A percentile compares a stretch with the other conserved stretches of the same genome.
Evolutionary conservation across 1,140 invertebrate species (phyloP).

Genomic region (Saccostrea glomerata): DNA sequence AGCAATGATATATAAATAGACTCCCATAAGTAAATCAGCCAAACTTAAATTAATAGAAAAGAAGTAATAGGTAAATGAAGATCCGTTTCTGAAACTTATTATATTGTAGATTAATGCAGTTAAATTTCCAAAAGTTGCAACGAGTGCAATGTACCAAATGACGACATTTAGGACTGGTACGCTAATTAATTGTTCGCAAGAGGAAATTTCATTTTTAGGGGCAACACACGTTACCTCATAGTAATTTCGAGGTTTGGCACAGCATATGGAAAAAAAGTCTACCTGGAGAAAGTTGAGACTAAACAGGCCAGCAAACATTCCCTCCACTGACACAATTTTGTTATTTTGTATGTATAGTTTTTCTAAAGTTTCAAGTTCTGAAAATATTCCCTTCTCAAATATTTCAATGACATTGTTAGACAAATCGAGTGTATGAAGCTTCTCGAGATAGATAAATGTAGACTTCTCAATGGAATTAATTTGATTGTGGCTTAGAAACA

Average conservation of each 20-base stretch:
- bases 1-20: conserved; percentile 81
- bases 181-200: conserved; percentile 83
- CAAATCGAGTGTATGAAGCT: too few species aligned
- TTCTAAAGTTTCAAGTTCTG: too few species aligned
- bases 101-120: conserved; percentile 84
- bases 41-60: conserved; percentile 84
- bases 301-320: neutral
- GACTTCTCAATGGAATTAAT: too few species aligned
- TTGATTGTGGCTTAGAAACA: too few species aligned
- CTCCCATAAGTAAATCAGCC: conserved; percentile 82
- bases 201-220: conserved; percentile 81
- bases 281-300: neutral
- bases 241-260: conserved; percentile 77
- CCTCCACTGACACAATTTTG: neutral
- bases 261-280: conserved; percentile 82
- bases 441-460: too few species aligned
- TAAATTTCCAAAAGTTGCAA: conserved; percentile 82
- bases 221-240: conserved; percentile 77
- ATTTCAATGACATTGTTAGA: too few species aligned
- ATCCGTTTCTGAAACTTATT: conserved; percentile 61
- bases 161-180: conserved; percentile 81
- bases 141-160: conserved; percentile 79
- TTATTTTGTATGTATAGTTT: too few species aligned
- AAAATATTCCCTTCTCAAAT: too few species aligned
- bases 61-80: conserved; percentile 81